Evolutionary conservation across 1,140 invertebrate genomes (phyloP).

Genomic region (Danaus plexippus): DNA sequence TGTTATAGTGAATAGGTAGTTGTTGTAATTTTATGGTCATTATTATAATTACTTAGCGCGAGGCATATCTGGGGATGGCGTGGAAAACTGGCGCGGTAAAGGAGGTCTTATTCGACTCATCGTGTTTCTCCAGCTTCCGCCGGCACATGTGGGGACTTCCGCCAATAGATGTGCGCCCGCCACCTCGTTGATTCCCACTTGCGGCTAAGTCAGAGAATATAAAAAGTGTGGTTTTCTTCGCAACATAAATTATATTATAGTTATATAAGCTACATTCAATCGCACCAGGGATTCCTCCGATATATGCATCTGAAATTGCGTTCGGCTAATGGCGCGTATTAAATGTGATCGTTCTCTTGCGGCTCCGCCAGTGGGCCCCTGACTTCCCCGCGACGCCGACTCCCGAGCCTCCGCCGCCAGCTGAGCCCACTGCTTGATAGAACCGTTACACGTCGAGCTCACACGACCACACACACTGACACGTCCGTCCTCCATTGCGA

Average conservation of each 20-base stretch:
- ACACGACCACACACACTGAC: constrained; percentile 32
- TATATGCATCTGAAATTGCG: constrained; percentile 34
- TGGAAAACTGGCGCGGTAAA: constrained; percentile 47
- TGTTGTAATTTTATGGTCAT: too few species aligned
- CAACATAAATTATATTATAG: neutral
- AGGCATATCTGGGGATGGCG: constrained; percentile 65
- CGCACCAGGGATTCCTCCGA: constrained; percentile 45
- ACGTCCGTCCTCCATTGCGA: constrained; percentile 59
- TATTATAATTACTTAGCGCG: constrained; percentile 36
- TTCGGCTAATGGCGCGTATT: constrained; percentile 40
- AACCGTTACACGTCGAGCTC: constrained; percentile 19
- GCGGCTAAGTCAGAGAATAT: constrained; percentile 8
- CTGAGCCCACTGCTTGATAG: constrained; percentile 43
- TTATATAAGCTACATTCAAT: constrained; percentile 6
- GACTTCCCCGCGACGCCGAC: constrained; percentile 42
- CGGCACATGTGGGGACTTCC: constrained; percentile 46
- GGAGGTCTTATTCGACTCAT: constrained; percentile 20
- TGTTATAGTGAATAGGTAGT: too few species aligned
- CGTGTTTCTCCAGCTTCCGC: constrained; percentile 47
- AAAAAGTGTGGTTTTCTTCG: neutral
- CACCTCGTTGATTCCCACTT: constrained; percentile 46
- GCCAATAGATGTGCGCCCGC: constrained; percentile 51
- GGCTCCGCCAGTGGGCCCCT: constrained; percentile 50
- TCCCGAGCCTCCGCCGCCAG: constrained; percentile 44
- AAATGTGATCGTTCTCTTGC: constrained; percentile 52